Evolutionary conservation across 1,140 invertebrate species (phyloP), one percentile per base, ranked within the genome.

Genomic region (Luehdorfia chinensis): DNA sequence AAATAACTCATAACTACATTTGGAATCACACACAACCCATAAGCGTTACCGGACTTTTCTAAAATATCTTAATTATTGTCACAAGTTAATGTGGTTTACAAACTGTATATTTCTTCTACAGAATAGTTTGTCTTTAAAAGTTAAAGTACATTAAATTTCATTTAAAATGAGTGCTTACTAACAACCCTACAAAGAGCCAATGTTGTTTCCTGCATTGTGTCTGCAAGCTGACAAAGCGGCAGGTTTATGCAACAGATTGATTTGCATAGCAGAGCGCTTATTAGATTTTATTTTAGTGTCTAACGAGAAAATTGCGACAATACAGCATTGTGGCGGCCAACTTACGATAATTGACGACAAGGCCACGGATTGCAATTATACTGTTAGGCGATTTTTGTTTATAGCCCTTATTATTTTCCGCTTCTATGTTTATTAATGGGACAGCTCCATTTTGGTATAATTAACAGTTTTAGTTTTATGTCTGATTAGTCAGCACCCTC

Each of bases 231-330:
- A 74, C 72, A 75, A 69, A 65, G 63, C 55, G 33, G 37, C 45
- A 55, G 48, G 47, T 51, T 68, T 72, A 62, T 58, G 75, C 59
- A 72, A 66, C 56, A 53, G 59, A 69, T 67, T 68, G 67, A 78
- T 78, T 72, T 75, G 67, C 70, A 64, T 70, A 70, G 62, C 51
- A 66, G 55, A 72, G 55, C 60, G 56, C 55, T 74, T 75, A 75
- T 69, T 68, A 61, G 39, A 66, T 74, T 69, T 63, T 50, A 55
- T 68, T 67, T 52, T 41, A 43, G 28, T 39, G 46, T 46, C 51
- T 57, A 45, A 52, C 53, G 25, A 52, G 65, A 56, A 60, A 57
- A 47, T 73, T 69, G 53, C 69, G 57, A 67, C 61, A 73, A 59
- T 54, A 28, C 50, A 23, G 34, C 36, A 59, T 58, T 61, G 59